Percentiles rank a stretch among this genome's conserved stretches.
These are phyloP conservation scores for Okamejei kenojei DNA, from an alignment of 2,797 vertebrate species.

Conservation along the genomic window DNA sequence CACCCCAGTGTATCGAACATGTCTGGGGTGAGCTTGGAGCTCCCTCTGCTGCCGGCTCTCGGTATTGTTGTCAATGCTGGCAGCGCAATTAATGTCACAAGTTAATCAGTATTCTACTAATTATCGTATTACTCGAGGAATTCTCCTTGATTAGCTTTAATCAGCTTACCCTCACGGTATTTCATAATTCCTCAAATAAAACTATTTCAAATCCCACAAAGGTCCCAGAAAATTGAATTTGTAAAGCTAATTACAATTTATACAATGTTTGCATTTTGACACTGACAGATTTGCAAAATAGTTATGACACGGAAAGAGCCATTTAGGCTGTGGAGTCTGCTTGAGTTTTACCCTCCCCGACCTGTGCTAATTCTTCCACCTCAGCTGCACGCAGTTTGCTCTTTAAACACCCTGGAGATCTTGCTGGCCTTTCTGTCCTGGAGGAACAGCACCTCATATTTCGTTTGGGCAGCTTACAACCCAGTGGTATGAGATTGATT, in stretches of 20 bases:
- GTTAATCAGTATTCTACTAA: background rate
- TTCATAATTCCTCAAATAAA: background rate
- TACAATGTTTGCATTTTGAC: background rate
- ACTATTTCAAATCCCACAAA: background rate
- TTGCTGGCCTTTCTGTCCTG: too few species aligned
- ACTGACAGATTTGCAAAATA: background rate
- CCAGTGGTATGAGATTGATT: too few species aligned
- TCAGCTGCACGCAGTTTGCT: too few species aligned
- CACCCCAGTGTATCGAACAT: background rate
- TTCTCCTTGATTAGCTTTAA: background rate
- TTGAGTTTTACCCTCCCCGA: too few species aligned
- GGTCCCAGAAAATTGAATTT: background rate
- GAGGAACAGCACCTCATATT: too few species aligned
- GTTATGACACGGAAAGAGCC: too few species aligned
- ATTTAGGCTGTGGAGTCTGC: too few species aligned
- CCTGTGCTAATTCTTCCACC: too few species aligned
- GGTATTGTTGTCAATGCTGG: background rate
- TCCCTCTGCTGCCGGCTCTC: constrained; percentile 2
- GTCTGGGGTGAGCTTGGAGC: background rate
- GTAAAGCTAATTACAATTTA: background rate
- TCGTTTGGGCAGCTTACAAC: too few species aligned
- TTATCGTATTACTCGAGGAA: background rate
- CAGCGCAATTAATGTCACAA: background rate
- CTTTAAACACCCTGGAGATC: too few species aligned
- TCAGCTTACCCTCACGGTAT: background rate